Evolutionary conservation across 2,113 vertebrate genomes (phyloP), one percentile per base, ranked within the genome.

Genomic region (Bothrops jararaca): DNA sequence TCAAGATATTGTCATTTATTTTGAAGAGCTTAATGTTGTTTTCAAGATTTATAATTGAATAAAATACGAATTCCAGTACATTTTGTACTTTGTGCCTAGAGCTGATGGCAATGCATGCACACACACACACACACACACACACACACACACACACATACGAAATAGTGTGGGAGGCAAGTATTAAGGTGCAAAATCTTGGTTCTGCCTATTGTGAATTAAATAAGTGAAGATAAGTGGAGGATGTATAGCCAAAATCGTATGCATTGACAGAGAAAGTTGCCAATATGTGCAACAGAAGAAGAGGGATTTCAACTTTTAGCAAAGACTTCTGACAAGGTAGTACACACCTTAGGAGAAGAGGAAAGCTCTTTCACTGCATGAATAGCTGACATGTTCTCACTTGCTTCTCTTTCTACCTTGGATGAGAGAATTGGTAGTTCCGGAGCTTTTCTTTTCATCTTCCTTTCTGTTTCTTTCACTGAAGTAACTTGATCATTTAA

Each of bases 301-400:
- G 52, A 94, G 42, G 34, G 26, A 58, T 85, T 89, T 92, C 39
- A 12, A 29, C 52, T 90, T 89, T 18, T 53, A 69, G 54, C 0
- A 5, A 42, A 92, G 74, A 92, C 80, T 91, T 53, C 7, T 42
- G n/a, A 89, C 92, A 12, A 18, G 39, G 60, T 60, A 93, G 91
- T 94, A 88, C 96, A 92, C 97, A 99, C 99, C 98, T 99, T 99
- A 4, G 99, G 99, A 96, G 99, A 99, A 93, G 98, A 98, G 86
- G 97, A 97, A 95, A 99, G 97, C 92, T 99, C 99, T 97, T 97
- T 98, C 87, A 97, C 97, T 6, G 97, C 93, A 93, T 98, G 96
- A 86, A 96, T 90, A 91, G 96, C 93, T 42, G 98, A 92, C 1
- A 95, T 42, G 85, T 96, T 97, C 91, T 97, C 95, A 95, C 94